Percentiles rank a stretch among this genome's conserved stretches.
Conservation (phyloP, 1,140 invertebrate species). For the Pseudomyrmex pallidus region DNA sequence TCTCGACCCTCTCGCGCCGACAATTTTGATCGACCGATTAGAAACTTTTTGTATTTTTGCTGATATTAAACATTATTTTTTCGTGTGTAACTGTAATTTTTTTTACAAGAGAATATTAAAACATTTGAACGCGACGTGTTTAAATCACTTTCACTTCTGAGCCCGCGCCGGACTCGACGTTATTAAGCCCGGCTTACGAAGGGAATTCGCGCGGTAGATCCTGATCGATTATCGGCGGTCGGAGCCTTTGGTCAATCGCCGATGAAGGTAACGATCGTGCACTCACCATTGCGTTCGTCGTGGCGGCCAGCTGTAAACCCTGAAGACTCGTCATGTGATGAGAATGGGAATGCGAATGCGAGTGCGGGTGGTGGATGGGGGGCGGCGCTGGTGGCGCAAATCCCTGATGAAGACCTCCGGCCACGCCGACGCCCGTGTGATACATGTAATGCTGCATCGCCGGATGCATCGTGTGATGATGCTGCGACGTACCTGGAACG, state of each 20-base stretch:
- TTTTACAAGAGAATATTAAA: too few relatives aligned
- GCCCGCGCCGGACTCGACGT: neutral
- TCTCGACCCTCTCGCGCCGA: too few relatives aligned
- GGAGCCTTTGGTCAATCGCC: conserved; percentile 35
- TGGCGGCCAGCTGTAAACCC: conserved; percentile 85
- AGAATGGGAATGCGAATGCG: conserved; percentile 84
- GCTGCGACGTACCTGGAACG: conserved; percentile 82
- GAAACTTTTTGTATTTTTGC: too few relatives aligned
- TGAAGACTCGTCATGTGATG: conserved; percentile 86
- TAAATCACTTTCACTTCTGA: too few relatives aligned
- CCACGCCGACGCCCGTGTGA: conserved; percentile 83
- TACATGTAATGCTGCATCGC: conserved; percentile 85
- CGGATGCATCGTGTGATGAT: conserved; percentile 85
- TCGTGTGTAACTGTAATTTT: too few relatives aligned
- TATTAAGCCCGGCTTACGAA: neutral
- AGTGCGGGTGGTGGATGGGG: conserved; percentile 85
- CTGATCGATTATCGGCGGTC: conserved; percentile 49
- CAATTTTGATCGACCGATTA: too few relatives aligned
- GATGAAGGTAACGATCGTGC: conserved; percentile 63
- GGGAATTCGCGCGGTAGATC: conserved; percentile 20
- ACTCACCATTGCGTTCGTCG: conserved; percentile 87
- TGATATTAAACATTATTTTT: too few relatives aligned
- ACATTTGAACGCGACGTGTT: too few relatives aligned
- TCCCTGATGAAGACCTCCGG: conserved; percentile 84
- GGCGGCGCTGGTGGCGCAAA: conserved; percentile 84